phyloP scores from a whole-genome alignment of 2,888 invertebrate genomes.

The Euzetes globulus region DNA sequence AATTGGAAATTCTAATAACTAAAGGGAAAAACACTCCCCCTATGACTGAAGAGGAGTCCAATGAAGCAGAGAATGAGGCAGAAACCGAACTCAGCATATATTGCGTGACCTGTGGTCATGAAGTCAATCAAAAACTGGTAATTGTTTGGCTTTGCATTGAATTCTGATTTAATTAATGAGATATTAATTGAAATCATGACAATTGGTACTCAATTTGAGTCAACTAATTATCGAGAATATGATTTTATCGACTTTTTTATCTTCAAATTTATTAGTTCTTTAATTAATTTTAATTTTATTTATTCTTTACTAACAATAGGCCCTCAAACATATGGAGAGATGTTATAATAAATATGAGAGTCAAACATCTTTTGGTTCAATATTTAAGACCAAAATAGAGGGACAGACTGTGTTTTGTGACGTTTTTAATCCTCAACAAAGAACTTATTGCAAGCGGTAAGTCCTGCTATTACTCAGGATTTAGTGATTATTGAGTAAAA shows the following conservation, averaged over 20 bases:
- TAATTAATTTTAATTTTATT: slow-evolving; percentile 57
- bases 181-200: background rate
- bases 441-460: slow-evolving; percentile 83
- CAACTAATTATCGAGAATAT: background rate
- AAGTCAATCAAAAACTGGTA: slow-evolving; percentile 69
- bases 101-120: slow-evolving; percentile 94
- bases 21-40: slow-evolving; percentile 62
- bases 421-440: slow-evolving; percentile 75
- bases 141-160: background rate
- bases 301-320: slow-evolving; percentile 54
- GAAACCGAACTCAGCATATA: slow-evolving; percentile 56
- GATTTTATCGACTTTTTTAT: background rate
- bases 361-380: slow-evolving; percentile 90
- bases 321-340: slow-evolving; percentile 94
- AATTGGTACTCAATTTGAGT: too few relatives aligned
- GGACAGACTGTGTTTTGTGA: slow-evolving; percentile 97
- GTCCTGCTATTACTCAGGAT: background rate
- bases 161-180: background rate
- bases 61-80: slow-evolving; percentile 45
- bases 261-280: background rate
- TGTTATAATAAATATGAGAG: slow-evolving; percentile 97
- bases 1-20: slow-evolving; percentile 71
- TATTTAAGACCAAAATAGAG: slow-evolving; percentile 87
- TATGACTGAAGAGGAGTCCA: slow-evolving; percentile 45
- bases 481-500: too few relatives aligned